phyloP scores from a whole-genome alignment of 1,140 invertebrate genomes.

The Drosophila subpulchrella region DNA sequence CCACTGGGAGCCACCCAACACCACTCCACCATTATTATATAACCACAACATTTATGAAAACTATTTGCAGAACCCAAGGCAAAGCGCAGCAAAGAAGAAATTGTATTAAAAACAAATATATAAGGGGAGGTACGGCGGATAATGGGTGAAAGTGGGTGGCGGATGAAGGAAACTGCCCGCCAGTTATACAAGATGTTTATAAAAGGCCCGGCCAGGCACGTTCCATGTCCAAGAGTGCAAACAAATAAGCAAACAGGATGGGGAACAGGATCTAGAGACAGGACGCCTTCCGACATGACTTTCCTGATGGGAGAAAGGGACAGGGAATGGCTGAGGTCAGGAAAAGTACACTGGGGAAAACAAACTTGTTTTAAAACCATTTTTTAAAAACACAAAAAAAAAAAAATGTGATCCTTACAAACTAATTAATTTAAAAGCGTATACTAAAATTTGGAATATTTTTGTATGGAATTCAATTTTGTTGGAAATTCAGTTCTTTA shows the following conservation, averaged over 20 bases:
- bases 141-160: not conserved
- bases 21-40: slow-evolving; percentile 28
- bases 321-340: not conserved
- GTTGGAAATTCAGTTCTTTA: too few relatives aligned
- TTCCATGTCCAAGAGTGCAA: slow-evolving; percentile 31
- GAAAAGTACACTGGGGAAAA: slow-evolving; percentile 7
- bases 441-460: too few relatives aligned
- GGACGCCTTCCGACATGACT: slow-evolving; percentile 30
- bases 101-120: slow-evolving; percentile 69
- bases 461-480: too few relatives aligned
- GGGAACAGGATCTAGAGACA: slow-evolving; percentile 11
- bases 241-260: slow-evolving; percentile 37
- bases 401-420: too few relatives aligned
- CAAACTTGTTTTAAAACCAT: not conserved
- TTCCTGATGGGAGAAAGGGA: slow-evolving; percentile 6
- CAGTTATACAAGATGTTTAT: slow-evolving; percentile 54
- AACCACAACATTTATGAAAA: slow-evolving; percentile 66
- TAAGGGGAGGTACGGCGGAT: slow-evolving; percentile 2
- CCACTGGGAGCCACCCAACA: not conserved
- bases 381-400: too few relatives aligned
- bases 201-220: slow-evolving; percentile 44
- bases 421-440: too few relatives aligned
- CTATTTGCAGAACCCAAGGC: slow-evolving; percentile 66
- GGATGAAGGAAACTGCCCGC: slow-evolving; percentile 4
- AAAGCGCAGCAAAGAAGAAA: slow-evolving; percentile 36